These are phyloP conservation scores for Caenorhabditis macrosperma DNA, from an alignment of 2,888 invertebrate species.

Conservation along the genomic window DNA sequence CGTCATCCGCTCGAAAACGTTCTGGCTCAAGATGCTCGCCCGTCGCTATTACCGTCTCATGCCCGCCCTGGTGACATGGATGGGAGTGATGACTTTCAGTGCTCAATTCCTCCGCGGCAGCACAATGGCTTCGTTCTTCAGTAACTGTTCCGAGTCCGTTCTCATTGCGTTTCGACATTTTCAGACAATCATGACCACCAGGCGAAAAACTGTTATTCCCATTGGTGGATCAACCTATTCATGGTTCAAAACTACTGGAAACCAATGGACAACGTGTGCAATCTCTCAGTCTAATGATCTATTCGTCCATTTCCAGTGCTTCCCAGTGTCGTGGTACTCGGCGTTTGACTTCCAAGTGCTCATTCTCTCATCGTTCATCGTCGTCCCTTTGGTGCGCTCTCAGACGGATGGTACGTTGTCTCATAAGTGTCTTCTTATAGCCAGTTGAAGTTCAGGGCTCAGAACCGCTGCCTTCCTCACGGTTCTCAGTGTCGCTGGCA, in stretches of 20 bases:
- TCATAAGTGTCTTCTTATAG: not conserved
- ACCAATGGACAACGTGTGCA: constrained; percentile 11
- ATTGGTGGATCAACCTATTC: constrained; percentile 64
- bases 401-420: constrained; percentile 7
- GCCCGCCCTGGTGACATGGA: constrained; percentile 43
- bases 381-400: constrained; percentile 35
- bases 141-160: too few species aligned
- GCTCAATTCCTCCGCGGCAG: constrained; percentile 32
- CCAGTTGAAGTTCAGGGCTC: not conserved
- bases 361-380: constrained; percentile 43
- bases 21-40: constrained; percentile 68
- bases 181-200: constrained; percentile 3
- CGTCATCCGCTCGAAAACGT: constrained; percentile 22
- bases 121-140: constrained; percentile 11
- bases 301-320: constrained; percentile 26
- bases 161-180: too few species aligned
- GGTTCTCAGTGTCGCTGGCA: not conserved
- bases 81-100: constrained; percentile 34
- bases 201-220: constrained; percentile 36
- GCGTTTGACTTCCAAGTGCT: constrained; percentile 55
- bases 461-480: not conserved
- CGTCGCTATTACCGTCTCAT: constrained; percentile 63
- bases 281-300: not conserved
- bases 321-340: constrained; percentile 54
- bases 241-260: constrained; percentile 16